phyloP scores from a whole-genome alignment of 2,888 invertebrate genomes.

The Xiphydria camelus region DNA sequence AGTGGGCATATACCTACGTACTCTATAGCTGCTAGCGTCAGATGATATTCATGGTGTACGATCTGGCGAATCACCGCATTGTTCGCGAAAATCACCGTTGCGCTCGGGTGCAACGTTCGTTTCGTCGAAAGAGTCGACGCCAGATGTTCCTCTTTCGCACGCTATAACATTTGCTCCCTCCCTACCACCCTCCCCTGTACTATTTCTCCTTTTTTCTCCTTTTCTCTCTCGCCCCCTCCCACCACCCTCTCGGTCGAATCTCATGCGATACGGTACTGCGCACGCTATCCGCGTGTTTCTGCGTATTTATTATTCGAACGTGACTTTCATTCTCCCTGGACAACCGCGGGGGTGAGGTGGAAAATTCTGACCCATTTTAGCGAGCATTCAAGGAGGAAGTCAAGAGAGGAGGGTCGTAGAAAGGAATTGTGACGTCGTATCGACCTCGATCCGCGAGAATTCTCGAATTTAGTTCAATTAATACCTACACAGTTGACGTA shows the following conservation, averaged over 20 bases:
- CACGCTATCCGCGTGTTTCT: conserved; percentile 23
- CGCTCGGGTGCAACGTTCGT: conserved; percentile 14
- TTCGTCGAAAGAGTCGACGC: conserved; percentile 27
- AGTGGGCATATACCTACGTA: too few relatives aligned
- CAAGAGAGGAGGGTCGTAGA: too few relatives aligned
- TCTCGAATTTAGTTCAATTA: too few relatives aligned
- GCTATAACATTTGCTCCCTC: conserved; percentile 1
- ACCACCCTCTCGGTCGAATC: neutral
- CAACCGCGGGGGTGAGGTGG: too few relatives aligned
- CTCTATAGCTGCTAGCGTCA: neutral
- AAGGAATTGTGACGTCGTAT: too few relatives aligned
- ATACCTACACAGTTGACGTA: too few relatives aligned
- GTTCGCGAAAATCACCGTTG: conserved; percentile 43
- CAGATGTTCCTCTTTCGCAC: conserved; percentile 30
- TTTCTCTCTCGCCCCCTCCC: too few relatives aligned
- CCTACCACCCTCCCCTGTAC: neutral
- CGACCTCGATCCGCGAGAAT: too few relatives aligned
- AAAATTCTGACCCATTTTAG: too few relatives aligned
- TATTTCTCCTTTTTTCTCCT: neutral
- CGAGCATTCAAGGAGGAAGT: too few relatives aligned
- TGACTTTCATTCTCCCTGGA: conserved; percentile 35
- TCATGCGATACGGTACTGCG: conserved; percentile 14
- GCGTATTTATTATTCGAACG: conserved; percentile 42
- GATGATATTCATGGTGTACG: neutral
- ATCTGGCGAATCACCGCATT: conserved; percentile 19